Evolutionary conservation across 64 coral and sea anemone genomes (phyloP).

Genomic region (Catalaphyllia jardinei): DNA sequence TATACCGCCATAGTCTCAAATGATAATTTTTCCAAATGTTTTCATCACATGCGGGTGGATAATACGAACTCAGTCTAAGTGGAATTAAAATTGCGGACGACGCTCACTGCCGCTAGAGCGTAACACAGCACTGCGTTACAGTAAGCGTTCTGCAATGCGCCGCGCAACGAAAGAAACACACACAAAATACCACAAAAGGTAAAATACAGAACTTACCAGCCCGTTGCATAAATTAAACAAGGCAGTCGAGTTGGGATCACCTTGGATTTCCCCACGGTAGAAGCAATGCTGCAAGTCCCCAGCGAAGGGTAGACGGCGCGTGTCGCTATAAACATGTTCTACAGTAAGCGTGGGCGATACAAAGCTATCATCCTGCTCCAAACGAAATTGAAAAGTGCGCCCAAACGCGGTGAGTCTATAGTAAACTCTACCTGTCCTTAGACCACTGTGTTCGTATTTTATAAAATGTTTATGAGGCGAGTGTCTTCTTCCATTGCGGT

Average conservation of each 20-base stretch:
- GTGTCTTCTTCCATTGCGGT: slow-evolving; percentile 10
- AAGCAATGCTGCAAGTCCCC: slow-evolving; percentile 77
- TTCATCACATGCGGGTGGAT: slow-evolving; percentile 55
- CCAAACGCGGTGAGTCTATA: slow-evolving; percentile 85
- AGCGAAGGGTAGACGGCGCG: slow-evolving; percentile 52
- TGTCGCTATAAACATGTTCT: slow-evolving; percentile 74
- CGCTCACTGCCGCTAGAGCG: background rate
- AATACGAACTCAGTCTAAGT: slow-evolving; percentile 23
- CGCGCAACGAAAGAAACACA: background rate
- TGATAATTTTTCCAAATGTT: slow-evolving; percentile 73
- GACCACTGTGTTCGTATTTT: slow-evolving; percentile 52
- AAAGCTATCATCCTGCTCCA: slow-evolving; percentile 68
- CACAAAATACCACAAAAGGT: background rate
- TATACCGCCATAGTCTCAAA: slow-evolving; percentile 4
- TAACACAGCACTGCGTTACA: background rate
- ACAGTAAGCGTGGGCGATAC: slow-evolving; percentile 74
- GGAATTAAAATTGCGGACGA: slow-evolving; percentile 4
- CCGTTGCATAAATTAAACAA: slow-evolving; percentile 92
- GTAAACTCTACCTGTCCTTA: slow-evolving; percentile 60
- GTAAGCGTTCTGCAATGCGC: background rate
- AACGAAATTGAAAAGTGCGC: slow-evolving; percentile 71
- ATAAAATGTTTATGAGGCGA: slow-evolving; percentile 69
- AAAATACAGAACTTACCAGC: slow-evolving; percentile 74
- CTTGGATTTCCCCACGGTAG: slow-evolving; percentile 63
- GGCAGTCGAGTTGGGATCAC: slow-evolving; percentile 80